phyloP scores from a whole-genome alignment of 2,113 vertebrate species.

The Sturnus vulgaris region DNA sequence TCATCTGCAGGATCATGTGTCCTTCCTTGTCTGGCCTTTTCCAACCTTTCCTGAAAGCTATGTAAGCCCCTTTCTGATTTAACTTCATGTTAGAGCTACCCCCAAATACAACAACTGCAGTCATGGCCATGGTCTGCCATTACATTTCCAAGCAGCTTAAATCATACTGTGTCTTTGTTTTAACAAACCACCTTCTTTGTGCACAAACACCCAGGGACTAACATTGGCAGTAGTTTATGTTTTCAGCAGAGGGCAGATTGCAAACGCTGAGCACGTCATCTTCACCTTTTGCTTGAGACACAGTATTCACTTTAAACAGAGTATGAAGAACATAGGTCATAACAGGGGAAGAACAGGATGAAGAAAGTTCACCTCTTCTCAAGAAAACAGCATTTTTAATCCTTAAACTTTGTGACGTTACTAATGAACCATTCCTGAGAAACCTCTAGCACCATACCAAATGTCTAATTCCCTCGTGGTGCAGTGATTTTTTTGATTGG shows the following conservation, averaged over 20 bases:
- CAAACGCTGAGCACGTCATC: background rate
- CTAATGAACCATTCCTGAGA: background rate
- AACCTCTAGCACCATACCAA: background rate
- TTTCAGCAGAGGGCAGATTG: background rate
- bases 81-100: background rate
- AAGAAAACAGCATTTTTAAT: background rate
- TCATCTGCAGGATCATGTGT: background rate
- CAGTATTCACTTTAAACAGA: background rate
- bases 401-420: background rate
- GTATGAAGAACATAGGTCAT: background rate
- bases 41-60: background rate
- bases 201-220: background rate
- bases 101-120: background rate
- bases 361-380: background rate
- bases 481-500: background rate
- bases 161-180: background rate
- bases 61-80: background rate
- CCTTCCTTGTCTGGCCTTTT: background rate
- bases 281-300: background rate
- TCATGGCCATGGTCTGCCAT: background rate
- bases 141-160: background rate
- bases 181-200: background rate
- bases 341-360: background rate
- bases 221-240: background rate
- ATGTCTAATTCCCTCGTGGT: background rate